Percentiles rank a stretch among this genome's conserved stretches.
Evolutionary conservation across 2,888 invertebrate genomes (phyloP).

Genomic region (Cabera pusaria): DNA sequence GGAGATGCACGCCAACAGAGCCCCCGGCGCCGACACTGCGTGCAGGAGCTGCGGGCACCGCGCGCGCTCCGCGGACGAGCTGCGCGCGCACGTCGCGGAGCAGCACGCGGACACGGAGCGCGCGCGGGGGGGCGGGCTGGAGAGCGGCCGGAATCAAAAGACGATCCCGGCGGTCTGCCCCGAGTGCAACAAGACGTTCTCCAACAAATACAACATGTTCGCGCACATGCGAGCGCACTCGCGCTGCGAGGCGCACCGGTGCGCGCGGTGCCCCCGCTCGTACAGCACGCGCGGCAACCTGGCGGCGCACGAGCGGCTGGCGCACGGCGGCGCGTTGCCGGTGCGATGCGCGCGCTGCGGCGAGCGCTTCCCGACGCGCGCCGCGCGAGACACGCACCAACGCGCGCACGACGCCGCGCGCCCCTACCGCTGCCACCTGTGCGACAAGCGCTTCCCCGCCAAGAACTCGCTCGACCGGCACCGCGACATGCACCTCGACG

Average conservation of each 20-base stretch:
- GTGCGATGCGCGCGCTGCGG: conserved; percentile 69
- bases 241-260: conserved; percentile 40
- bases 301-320: conserved; percentile 60
- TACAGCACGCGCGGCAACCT: conserved; percentile 73
- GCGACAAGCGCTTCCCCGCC: conserved; percentile 59
- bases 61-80: conserved; percentile 29
- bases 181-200: conserved; percentile 73
- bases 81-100: conserved; percentile 39
- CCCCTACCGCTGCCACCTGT: conserved; percentile 69
- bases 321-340: conserved; percentile 68
- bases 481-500: conserved; percentile 54
- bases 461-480: conserved; percentile 57
- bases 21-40: conserved; percentile 12
- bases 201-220: conserved; percentile 74
- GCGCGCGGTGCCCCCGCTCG: conserved; percentile 67
- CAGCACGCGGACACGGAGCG: conserved; percentile 33
- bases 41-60: conserved; percentile 51
- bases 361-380: conserved; percentile 70
- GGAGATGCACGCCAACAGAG: conserved; percentile 38
- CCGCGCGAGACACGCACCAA: conserved; percentile 64
- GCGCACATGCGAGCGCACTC: conserved; percentile 70
- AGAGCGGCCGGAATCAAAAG: conserved; percentile 45
- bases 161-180: conserved; percentile 69
- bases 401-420: conserved; percentile 70
- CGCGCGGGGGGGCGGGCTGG: conserved; percentile 34